Percentiles rank a stretch among this genome's conserved stretches.
These are phyloP conservation scores for Serripes groenlandicus DNA, from an alignment of 2,888 invertebrate species.

Conservation along the genomic window DNA sequence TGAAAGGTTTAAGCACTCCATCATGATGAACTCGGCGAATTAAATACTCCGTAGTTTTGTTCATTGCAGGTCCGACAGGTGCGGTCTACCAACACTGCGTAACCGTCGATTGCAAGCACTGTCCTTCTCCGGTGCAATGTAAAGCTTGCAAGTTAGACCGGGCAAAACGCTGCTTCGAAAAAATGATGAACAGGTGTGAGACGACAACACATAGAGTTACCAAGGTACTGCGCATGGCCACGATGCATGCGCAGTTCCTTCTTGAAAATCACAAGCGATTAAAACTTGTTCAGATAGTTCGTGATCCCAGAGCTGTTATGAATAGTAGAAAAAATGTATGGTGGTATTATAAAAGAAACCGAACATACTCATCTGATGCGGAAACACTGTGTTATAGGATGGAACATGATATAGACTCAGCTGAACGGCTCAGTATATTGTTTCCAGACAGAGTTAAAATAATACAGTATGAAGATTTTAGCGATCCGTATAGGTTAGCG, in stretches of 20 bases:
- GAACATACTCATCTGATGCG: not conserved
- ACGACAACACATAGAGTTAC: not conserved
- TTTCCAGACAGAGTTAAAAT: conserved; percentile 28
- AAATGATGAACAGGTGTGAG: too few relatives aligned
- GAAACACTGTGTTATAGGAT: not conserved
- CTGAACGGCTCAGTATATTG: not conserved
- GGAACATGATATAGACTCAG: not conserved
- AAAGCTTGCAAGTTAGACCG: too few relatives aligned
- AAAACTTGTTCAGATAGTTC: not conserved
- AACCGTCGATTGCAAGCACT: too few relatives aligned
- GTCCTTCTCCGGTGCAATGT: too few relatives aligned
- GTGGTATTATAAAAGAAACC: not conserved
- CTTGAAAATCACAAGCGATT: conserved; percentile 1
- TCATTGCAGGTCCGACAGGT: too few relatives aligned
- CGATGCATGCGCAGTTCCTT: not conserved
- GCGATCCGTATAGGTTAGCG: conserved; percentile 26
- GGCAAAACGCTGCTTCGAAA: too few relatives aligned
- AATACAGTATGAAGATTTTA: conserved; percentile 42
- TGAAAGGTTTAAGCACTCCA: too few relatives aligned
- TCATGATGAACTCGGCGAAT: too few relatives aligned
- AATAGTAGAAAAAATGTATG: not conserved
- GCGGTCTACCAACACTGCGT: too few relatives aligned
- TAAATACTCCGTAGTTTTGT: too few relatives aligned
- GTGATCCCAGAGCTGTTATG: not conserved
- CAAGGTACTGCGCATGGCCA: not conserved